Evolutionary conservation across 2,113 vertebrate species (phyloP).

Genomic region (Electrona antarctica): DNA sequence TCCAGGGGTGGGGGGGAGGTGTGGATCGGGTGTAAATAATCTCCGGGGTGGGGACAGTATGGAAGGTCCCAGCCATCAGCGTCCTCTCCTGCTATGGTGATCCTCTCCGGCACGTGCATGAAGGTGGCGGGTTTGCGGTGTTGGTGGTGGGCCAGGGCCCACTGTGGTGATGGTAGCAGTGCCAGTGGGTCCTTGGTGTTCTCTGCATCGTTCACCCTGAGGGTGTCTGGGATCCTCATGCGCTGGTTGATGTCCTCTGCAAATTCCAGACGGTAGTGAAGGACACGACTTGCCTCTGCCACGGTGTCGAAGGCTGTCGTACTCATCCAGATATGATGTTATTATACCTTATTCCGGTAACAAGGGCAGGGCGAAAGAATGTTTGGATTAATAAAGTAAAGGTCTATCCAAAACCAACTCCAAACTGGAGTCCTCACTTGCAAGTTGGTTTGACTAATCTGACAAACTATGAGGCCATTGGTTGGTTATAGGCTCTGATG

Average conservation of each 20-base stretch:
- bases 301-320: slow-evolving; percentile 80
- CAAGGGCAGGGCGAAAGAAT: too few species aligned
- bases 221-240: slow-evolving; percentile 95
- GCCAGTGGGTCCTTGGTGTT: slow-evolving; percentile 58
- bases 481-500: too few species aligned
- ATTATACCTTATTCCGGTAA: too few species aligned
- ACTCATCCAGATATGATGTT: slow-evolving; percentile 74
- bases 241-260: slow-evolving; percentile 94
- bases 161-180: slow-evolving; percentile 68
- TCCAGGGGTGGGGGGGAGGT: slow-evolving; percentile 84
- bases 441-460: too few species aligned
- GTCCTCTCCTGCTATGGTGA: slow-evolving; percentile 93
- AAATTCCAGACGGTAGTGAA: slow-evolving; percentile 90
- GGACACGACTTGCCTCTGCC: slow-evolving; percentile 88
- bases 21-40: slow-evolving; percentile 89
- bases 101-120: slow-evolving; percentile 96
- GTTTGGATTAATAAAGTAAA: too few species aligned
- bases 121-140: slow-evolving; percentile 67
- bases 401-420: too few species aligned
- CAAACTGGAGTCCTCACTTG: too few species aligned
- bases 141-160: slow-evolving; percentile 61
- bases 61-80: slow-evolving; percentile 74
- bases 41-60: slow-evolving; percentile 84
- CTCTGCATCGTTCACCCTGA: slow-evolving; percentile 85
- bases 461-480: too few species aligned